Evolutionary conservation across 2,797 vertebrate species (phyloP).

Genomic region (Semaprochilodus insignis): DNA sequence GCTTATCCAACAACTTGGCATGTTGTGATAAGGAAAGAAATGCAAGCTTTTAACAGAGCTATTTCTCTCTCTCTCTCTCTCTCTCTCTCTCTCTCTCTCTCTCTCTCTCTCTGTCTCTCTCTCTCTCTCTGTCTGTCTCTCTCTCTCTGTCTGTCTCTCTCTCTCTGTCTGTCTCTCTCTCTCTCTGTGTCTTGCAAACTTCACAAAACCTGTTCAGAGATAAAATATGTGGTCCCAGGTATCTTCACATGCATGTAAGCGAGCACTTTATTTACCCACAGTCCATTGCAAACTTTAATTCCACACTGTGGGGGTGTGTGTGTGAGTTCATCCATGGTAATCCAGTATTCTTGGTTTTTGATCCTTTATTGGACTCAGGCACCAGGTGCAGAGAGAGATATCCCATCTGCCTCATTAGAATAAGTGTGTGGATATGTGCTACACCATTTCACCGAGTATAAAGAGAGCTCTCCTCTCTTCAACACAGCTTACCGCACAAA

Average conservation of each 20-base stretch:
- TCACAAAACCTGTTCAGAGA: background rate
- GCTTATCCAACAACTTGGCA: background rate
- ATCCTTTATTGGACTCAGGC: constrained; percentile 65
- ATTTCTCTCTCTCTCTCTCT: background rate
- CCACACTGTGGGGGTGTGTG: background rate
- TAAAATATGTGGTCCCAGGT: background rate
- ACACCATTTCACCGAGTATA: constrained; percentile 23
- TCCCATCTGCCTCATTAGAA: constrained; percentile 56
- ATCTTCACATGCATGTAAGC: constrained; percentile 15
- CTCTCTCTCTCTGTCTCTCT: background rate
- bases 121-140: no score
- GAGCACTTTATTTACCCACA: background rate
- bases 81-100: background rate
- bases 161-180: no score
- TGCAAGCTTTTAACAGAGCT: background rate
- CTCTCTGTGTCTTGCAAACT: background rate
- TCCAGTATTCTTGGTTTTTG: constrained; percentile 40
- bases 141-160: no score
- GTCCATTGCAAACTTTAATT: background rate
- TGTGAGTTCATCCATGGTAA: background rate
- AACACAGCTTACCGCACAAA: constrained; percentile 37
- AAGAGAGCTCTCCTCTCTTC: constrained; percentile 36
- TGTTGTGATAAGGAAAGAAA: background rate
- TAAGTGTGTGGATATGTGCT: constrained; percentile 39
- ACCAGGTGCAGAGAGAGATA: constrained; percentile 72